These are phyloP conservation scores for Pluvialis apricaria DNA, from an alignment of 2,113 vertebrate genomes.

Conservation along the genomic window DNA sequence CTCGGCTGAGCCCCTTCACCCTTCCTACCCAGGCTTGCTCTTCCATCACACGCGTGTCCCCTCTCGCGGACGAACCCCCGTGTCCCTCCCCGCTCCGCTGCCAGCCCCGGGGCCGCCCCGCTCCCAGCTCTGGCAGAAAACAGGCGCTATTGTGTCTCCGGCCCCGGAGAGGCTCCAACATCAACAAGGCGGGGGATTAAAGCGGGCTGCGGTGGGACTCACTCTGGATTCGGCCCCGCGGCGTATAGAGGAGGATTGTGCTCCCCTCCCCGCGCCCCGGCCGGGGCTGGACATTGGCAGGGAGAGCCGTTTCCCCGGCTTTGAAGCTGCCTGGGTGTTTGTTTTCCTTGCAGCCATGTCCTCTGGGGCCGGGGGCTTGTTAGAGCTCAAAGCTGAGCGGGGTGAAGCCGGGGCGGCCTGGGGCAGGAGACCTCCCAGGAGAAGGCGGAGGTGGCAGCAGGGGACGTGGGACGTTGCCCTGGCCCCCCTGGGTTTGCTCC, in stretches of 20 bases:
- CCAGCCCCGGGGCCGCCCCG: neutral
- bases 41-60: neutral
- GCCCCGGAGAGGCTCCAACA: slow-evolving; percentile 4
- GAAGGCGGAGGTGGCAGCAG: neutral
- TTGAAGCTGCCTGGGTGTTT: slow-evolving; percentile 28
- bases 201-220: neutral
- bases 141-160: slow-evolving; percentile 14
- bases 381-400: neutral
- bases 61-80: neutral
- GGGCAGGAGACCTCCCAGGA: neutral
- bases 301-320: neutral
- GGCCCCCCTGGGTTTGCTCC: fast-evolving
- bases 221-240: neutral
- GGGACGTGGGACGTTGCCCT: neutral
- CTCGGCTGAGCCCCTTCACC: neutral
- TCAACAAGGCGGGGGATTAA: slow-evolving; percentile 18
- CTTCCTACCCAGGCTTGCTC: neutral
- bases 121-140: slow-evolving; percentile 2
- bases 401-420: neutral
- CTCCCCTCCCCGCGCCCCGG: neutral
- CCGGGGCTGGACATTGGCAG: neutral
- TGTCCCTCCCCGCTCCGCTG: fast-evolving
- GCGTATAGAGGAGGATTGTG: neutral
- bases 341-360: neutral
- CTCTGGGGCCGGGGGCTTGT: neutral